phyloP scores from a whole-genome alignment of 2,113 vertebrate species.

The Castor canadensis region DNA sequence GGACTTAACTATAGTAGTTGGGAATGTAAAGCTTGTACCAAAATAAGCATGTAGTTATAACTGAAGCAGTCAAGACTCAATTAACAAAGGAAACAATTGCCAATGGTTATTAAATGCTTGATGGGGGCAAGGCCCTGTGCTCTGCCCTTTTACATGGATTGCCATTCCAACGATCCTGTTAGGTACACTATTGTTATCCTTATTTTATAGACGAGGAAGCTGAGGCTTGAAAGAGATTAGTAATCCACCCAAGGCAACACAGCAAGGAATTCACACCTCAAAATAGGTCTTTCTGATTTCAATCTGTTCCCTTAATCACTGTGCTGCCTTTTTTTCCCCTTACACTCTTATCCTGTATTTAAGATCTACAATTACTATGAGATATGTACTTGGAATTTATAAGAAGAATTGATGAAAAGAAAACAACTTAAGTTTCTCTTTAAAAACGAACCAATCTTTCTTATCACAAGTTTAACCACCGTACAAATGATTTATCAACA shows the following conservation, averaged over 20 bases:
- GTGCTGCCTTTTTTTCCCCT: not conserved
- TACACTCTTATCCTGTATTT: not conserved
- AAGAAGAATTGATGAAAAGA: not conserved
- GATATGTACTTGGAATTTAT: not conserved
- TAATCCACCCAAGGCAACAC: not conserved
- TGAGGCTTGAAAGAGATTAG: not conserved
- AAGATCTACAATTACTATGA: not conserved
- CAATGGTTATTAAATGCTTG: not conserved
- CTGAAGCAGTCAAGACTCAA: not conserved
- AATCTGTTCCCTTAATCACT: not conserved
- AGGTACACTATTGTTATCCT: not conserved
- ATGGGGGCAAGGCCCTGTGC: not conserved
- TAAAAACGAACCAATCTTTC: not conserved
- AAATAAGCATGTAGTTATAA: not conserved
- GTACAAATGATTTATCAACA: not conserved
- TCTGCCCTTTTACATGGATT: not conserved
- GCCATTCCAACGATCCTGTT: not conserved
- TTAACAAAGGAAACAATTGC: not conserved
- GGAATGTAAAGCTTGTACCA: not conserved
- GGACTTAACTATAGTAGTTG: not conserved
- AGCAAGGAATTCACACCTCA: not conserved
- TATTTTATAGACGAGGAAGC: not conserved
- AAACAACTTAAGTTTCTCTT: constrained; percentile 14
- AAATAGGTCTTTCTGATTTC: not conserved
- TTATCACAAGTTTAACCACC: not conserved